Evolutionary conservation across 1,140 invertebrate genomes (phyloP).

Genomic region (Drosophila mayri): DNA sequence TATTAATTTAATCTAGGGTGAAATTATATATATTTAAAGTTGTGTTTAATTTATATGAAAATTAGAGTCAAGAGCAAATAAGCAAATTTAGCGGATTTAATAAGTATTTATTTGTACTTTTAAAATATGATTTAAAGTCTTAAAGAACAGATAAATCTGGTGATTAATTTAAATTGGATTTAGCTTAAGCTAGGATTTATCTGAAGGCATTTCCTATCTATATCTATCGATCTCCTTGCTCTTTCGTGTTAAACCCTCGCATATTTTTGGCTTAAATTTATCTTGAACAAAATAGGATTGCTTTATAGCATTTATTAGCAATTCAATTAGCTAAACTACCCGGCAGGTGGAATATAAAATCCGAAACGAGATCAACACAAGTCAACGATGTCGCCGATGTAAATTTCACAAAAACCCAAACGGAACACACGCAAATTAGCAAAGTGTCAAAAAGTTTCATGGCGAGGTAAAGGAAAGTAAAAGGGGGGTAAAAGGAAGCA

Average conservation of each 20-base stretch:
- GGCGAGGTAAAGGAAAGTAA: conserved; percentile 10
- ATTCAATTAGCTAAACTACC: conserved; percentile 37
- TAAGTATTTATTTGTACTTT: neutral
- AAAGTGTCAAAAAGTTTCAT: conserved; percentile 45
- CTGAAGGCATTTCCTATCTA: too few species aligned
- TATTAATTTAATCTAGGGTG: neutral
- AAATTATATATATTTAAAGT: neutral
- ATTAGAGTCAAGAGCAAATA: neutral
- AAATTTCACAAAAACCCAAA: conserved; percentile 40
- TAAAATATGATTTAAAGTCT: neutral
- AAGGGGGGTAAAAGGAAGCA: neutral
- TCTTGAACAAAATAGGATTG: neutral
- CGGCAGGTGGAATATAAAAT: conserved; percentile 20
- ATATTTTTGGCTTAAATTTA: neutral
- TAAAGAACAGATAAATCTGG: too few species aligned
- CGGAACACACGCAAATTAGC: conserved; percentile 43
- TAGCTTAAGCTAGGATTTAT: neutral
- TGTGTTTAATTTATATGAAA: neutral
- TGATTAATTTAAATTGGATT: neutral
- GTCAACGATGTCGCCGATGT: conserved; percentile 36
- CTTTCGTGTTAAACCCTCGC: neutral
- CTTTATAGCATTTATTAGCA: conserved; percentile 37
- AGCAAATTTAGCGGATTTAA: neutral
- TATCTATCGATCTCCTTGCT: neutral
- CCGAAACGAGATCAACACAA: conserved; percentile 37